These are phyloP conservation scores for Cerastoderma edule DNA, from an alignment of 2,888 invertebrate genomes.

Conservation along the genomic window DNA sequence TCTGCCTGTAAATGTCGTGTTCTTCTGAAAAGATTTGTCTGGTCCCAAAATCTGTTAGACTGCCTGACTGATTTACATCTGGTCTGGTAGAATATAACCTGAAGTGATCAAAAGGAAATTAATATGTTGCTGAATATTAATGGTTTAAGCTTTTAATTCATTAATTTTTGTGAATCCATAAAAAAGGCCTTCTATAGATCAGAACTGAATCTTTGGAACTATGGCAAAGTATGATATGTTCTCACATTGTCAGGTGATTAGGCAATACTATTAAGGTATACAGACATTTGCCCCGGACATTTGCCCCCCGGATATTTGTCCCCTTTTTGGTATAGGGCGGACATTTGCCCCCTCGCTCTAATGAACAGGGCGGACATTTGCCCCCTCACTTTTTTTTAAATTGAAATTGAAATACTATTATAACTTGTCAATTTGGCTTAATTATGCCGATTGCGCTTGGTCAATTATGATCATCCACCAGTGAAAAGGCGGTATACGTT, in stretches of 20 bases:
- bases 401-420: too few species aligned
- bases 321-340: too few species aligned
- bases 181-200: not conserved
- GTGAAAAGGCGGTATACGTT: too few species aligned
- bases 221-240: not conserved
- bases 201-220: not conserved
- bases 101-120: not conserved
- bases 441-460: too few species aligned
- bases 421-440: too few species aligned
- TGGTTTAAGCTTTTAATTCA: not conserved
- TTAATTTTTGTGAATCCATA: not conserved
- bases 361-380: too few species aligned
- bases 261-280: not conserved
- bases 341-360: too few species aligned
- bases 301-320: too few species aligned
- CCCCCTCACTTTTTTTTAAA: too few species aligned
- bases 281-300: not conserved
- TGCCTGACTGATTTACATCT: conserved; percentile 76
- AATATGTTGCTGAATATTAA: not conserved
- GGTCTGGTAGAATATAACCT: conserved; percentile 59
- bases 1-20: conserved; percentile 83
- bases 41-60: conserved; percentile 83
- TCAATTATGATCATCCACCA: too few species aligned
- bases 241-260: not conserved
- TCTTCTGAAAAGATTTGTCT: conserved; percentile 83